Evolutionary conservation across 2,113 vertebrate genomes (phyloP).

Genomic region (Pimephales promelas): DNA sequence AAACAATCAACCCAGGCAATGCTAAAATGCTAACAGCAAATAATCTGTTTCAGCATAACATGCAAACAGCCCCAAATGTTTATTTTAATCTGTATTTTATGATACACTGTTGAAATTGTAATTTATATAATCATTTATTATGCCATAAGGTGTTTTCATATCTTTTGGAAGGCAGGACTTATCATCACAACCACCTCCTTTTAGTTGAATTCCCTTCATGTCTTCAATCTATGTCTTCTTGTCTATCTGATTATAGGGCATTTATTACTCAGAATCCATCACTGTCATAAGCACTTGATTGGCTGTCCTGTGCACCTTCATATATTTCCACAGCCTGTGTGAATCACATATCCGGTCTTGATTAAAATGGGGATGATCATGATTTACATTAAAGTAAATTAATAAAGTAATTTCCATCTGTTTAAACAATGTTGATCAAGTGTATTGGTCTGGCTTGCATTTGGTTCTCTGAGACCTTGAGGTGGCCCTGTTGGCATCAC

Average conservation of each 20-base stretch:
- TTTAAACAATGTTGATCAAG: not conserved
- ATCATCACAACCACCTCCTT: not conserved
- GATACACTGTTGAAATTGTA: not conserved
- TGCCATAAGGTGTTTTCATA: not conserved
- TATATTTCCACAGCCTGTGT: constrained; percentile 2
- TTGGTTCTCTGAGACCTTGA: not conserved
- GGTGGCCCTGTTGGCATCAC: not conserved
- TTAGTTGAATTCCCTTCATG: not conserved
- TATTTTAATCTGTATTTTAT: not conserved
- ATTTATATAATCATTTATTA: not conserved
- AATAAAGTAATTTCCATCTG: not conserved
- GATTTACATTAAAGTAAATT: not conserved
- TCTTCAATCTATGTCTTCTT: not conserved
- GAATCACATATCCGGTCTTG: not conserved
- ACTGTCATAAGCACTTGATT: constrained; percentile 11
- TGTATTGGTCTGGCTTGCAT: not conserved
- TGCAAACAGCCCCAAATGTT: not conserved
- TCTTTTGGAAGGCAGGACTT: not conserved
- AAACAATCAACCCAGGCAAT: constrained; percentile 1
- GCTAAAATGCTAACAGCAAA: constrained; percentile 10
- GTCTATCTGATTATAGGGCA: not conserved
- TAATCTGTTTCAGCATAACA: constrained; percentile 9
- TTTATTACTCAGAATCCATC: constrained; percentile 46
- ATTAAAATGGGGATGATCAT: not conserved
- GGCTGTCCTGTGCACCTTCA: not conserved